Base-by-base conservation (phyloP, 2,797 vertebrate genomes). In the Cuculus canorus region DNA sequence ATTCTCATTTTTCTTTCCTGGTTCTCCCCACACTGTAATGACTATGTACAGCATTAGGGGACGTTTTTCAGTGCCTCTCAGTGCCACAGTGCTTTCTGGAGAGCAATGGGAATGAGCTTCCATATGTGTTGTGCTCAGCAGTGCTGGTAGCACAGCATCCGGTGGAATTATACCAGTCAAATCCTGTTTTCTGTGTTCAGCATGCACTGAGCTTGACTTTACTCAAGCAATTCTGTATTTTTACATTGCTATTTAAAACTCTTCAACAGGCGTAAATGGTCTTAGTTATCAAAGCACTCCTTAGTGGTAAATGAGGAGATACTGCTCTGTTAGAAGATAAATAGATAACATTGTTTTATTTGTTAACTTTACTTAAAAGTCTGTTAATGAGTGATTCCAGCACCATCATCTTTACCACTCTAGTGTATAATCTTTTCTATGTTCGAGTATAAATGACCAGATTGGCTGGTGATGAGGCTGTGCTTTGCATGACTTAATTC, bases 401-500 rank as follows among this genome's bases (percentile, higher is more conserved):
- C 66, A 57, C 78, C 28, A n/a, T 88, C 64, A 63, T 92, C 78
- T 93, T 84, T 82, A 63, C 54, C 39, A 43, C 63, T 86, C 65
- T 25, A 35, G 60, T 30, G 70, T 63, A 52, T 77, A 81, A 88
- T 93, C 82, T 93, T 95, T 90, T 48, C 84, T 87, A 3, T 73
- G 37, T 52, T 85, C 50, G 9, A 65, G 57, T 77, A 78, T 69
- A 96, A 97, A 95, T 92, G 91, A 77, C 75, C 82, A 52, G 91
- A 75, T 66, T 95, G 94, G 76, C 57, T 90, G 80, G 82, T 85
- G 93, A 92, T 96, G 86, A 95, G 94, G 25, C 80, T 94, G 56
- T 92, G 43, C 90, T 92, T 86, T 56, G 84, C 86, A 76, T 82
- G 94, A 90, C 90, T 90, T 83, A 95, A 94, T 96, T 94, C 94